Conservation (phyloP, 2,888 invertebrate genomes). For the Tetropium fuscum region DNA sequence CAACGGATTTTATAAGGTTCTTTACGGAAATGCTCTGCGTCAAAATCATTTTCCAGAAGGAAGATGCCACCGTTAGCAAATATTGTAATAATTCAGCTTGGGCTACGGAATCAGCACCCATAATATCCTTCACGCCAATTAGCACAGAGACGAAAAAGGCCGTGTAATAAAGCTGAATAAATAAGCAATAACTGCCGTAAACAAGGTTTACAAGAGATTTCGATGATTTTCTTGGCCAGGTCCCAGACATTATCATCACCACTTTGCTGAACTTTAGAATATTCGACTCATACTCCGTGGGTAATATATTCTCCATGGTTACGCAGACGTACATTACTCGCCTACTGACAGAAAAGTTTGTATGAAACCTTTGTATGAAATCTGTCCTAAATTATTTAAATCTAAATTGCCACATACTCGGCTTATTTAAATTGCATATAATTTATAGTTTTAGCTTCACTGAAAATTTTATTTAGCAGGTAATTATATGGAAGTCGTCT, state of each 20-base stretch:
- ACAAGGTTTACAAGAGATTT: neutral
- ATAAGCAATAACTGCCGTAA: neutral
- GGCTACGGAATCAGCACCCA: too few species aligned
- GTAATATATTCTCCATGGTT: neutral
- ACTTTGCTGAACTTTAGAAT: conserved; percentile 6
- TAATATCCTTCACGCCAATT: too few species aligned
- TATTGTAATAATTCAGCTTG: neutral
- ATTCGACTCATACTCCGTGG: conserved; percentile 14
- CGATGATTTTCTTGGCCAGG: conserved; percentile 20
- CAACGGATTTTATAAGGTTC: neutral
- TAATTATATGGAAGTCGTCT: neutral
- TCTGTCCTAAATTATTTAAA: too few species aligned
- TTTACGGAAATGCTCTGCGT: neutral
- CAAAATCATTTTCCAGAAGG: conserved; percentile 16
- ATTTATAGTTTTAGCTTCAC: neutral
- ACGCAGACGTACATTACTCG: too few species aligned
- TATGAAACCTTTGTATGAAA: too few species aligned
- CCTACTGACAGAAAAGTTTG: too few species aligned
- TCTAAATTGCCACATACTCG: too few species aligned
- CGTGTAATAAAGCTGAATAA: neutral
- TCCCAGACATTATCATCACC: conserved; percentile 3
- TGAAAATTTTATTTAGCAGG: neutral
- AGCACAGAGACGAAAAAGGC: conserved; percentile 5
- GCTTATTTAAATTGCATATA: neutral
- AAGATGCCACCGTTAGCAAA: neutral